These are phyloP conservation scores for Polietes domitor DNA, from an alignment of 2,888 invertebrate genomes.

Conservation along the genomic window DNA sequence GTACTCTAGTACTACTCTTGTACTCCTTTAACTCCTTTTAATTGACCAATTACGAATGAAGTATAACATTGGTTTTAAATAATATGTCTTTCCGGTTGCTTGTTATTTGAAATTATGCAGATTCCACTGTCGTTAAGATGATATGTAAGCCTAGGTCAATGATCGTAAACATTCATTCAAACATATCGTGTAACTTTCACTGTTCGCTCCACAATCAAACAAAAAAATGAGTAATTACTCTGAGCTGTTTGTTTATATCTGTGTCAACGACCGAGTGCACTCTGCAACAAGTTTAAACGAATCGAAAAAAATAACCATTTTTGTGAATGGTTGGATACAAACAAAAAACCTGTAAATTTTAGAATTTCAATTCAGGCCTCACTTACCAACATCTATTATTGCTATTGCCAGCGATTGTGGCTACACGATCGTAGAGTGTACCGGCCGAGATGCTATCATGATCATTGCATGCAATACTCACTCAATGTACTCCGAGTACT, in stretches of 20 bases:
- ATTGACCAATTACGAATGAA: too few species aligned
- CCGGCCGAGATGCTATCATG: too few species aligned
- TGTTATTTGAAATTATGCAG: too few species aligned
- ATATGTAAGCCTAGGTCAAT: slow-evolving; percentile 7
- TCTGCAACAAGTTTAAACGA: not conserved
- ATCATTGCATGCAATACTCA: too few species aligned
- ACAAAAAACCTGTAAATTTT: not conserved
- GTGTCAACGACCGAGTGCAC: too few species aligned
- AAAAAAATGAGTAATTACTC: too few species aligned
- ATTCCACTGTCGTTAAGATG: too few species aligned
- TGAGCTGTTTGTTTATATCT: too few species aligned
- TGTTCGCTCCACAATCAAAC: not conserved
- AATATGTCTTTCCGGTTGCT: too few species aligned
- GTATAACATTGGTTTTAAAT: too few species aligned
- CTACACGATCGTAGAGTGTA: not conserved
- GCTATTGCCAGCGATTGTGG: not conserved
- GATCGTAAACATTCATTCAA: not conserved
- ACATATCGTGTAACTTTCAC: slow-evolving; percentile 13
- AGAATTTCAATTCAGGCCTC: not conserved
- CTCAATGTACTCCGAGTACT: not conserved
- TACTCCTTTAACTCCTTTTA: too few species aligned
- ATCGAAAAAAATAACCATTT: not conserved
- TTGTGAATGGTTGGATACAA: not conserved
- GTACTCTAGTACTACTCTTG: too few species aligned
- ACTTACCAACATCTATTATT: not conserved